Evolutionary conservation across 2,888 invertebrate genomes (phyloP).

Genomic region (Eueremaeus valkanovi): DNA sequence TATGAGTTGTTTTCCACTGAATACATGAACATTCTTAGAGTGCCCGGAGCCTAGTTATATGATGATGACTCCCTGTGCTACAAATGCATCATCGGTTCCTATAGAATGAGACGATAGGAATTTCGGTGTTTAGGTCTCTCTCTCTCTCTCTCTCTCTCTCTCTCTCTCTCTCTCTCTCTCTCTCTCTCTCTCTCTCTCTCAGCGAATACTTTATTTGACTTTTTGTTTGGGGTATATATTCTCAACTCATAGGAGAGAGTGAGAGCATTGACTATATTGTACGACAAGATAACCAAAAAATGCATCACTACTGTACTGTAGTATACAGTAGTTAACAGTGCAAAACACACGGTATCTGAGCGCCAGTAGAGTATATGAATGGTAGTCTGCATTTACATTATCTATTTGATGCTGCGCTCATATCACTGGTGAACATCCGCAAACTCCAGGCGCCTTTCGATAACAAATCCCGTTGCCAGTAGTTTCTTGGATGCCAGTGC

Average conservation of each 20-base stretch:
- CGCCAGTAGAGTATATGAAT: slow-evolving; percentile 10
- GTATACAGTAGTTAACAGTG: background rate
- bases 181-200: too few relatives aligned
- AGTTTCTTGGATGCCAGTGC: slow-evolving; percentile 30
- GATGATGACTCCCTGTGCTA: slow-evolving; percentile 8
- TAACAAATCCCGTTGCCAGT: slow-evolving; percentile 33
- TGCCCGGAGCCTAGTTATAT: background rate
- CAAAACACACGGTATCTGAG: background rate
- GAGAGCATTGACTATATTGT: background rate
- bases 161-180: too few relatives aligned
- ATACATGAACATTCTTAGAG: background rate
- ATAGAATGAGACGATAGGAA: background rate
- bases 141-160: too few relatives aligned
- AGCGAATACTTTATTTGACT: background rate
- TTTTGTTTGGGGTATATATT: background rate
- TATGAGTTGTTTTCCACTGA: background rate
- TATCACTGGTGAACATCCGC: slow-evolving; percentile 29
- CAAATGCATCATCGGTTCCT: background rate
- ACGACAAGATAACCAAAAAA: slow-evolving; percentile 18
- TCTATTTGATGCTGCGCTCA: slow-evolving; percentile 30
- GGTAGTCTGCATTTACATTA: slow-evolving; percentile 15
- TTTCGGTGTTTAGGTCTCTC: background rate
- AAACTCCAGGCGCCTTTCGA: slow-evolving; percentile 22
- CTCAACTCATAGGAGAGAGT: background rate
- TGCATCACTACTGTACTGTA: slow-evolving; percentile 6